Evolutionary conservation across 2,797 vertebrate species (phyloP).

Genomic region (Danio jaintianensis): DNA sequence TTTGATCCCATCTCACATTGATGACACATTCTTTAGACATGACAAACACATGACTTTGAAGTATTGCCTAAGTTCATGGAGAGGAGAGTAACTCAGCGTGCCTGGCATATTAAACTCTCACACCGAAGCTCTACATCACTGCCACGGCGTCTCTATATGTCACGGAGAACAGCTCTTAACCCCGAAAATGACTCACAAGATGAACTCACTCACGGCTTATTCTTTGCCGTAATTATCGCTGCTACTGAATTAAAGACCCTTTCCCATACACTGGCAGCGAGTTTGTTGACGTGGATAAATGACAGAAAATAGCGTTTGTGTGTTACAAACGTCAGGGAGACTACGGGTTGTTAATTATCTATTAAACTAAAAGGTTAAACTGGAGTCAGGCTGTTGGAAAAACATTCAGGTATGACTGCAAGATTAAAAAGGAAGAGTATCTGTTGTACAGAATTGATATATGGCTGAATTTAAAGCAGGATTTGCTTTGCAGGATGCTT

Average conservation of each 20-base stretch:
- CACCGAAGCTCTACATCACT: conserved; percentile 24
- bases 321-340: neutral
- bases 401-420: neutral
- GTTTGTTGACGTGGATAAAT: conserved; percentile 40
- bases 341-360: conserved; percentile 22
- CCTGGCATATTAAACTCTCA: conserved; percentile 41
- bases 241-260: conserved; percentile 20
- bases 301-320: conserved; percentile 29
- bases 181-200: conserved; percentile 45
- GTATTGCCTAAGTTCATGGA: conserved; percentile 25
- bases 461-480: neutral
- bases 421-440: neutral
- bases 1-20: conserved; percentile 39
- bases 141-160: conserved; percentile 27
- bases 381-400: conserved; percentile 15
- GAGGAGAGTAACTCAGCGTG: conserved; percentile 41
- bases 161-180: conserved; percentile 35
- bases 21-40: conserved; percentile 50
- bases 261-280: conserved; percentile 18
- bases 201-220: conserved; percentile 37
- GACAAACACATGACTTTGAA: conserved; percentile 53
- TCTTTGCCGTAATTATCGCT: conserved; percentile 32
- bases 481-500: neutral
- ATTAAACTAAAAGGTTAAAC: conserved; percentile 38
- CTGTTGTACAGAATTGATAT: neutral